Evolutionary conservation across 2,113 vertebrate species (phyloP).

Genomic region (Tetrao urogallus): DNA sequence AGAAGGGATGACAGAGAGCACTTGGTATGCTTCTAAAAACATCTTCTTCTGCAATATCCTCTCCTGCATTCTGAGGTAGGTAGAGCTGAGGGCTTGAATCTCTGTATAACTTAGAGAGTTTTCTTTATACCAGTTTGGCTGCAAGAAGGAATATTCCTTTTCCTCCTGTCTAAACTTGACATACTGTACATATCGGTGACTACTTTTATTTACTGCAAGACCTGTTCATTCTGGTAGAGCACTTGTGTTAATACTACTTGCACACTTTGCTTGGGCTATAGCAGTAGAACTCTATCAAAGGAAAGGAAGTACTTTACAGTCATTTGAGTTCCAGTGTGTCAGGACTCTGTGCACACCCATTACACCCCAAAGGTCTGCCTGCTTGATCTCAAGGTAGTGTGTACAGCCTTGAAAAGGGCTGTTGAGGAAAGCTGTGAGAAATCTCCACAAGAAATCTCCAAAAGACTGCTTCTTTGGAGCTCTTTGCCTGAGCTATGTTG

Average conservation of each 20-base stretch:
- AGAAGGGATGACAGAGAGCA: not conserved
- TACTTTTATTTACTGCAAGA: not conserved
- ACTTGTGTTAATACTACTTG: not conserved
- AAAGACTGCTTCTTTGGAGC: not conserved
- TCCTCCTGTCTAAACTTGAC: not conserved
- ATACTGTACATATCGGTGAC: not conserved
- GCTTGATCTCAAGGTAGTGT: not conserved
- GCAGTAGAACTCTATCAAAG: not conserved
- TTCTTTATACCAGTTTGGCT: not conserved
- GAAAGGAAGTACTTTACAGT: not conserved
- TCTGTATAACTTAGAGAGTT: not conserved
- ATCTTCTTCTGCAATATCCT: not conserved
- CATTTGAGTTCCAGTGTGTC: not conserved
- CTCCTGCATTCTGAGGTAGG: not conserved
- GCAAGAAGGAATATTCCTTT: not conserved
- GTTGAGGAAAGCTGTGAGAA: not conserved
- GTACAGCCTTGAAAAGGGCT: not conserved
- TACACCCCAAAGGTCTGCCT: not conserved
- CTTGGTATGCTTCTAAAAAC: not conserved
- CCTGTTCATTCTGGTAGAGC: not conserved
- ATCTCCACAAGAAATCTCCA: not conserved
- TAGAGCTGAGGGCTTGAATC: not conserved
- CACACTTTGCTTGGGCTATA: not conserved
- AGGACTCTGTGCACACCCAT: accelerated
- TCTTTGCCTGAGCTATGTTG: not conserved